phyloP scores from a whole-genome alignment of 2,113 vertebrate genomes.

The Raja brachyura region DNA sequence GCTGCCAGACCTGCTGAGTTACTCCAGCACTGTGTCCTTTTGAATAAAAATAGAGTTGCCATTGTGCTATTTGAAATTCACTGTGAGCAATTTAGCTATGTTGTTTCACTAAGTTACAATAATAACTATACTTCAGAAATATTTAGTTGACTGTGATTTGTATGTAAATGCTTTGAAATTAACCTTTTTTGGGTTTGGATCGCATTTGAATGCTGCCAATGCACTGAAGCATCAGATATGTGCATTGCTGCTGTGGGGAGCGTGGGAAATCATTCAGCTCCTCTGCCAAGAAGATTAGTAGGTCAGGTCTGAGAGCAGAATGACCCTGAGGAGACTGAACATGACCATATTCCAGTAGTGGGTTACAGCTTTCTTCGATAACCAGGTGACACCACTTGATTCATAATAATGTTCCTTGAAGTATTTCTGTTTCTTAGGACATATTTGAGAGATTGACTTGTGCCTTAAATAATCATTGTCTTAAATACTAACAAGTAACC shows the following conservation, averaged over 20 bases:
- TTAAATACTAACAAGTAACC: background rate
- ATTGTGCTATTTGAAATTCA: background rate
- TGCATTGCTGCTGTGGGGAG: background rate
- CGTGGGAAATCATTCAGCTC: background rate
- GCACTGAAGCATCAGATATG: background rate
- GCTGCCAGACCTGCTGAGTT: no score
- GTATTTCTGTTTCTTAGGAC: background rate
- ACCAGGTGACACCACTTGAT: background rate
- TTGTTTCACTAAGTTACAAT: background rate
- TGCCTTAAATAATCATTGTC: no score
- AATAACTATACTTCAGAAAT: background rate
- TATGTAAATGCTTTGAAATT: background rate
- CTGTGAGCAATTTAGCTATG: background rate
- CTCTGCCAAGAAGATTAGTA: background rate
- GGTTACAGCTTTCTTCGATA: background rate
- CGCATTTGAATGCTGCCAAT: background rate
- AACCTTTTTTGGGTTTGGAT: background rate
- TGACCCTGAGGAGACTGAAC: background rate
- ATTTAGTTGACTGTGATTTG: background rate
- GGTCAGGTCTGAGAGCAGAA: background rate
- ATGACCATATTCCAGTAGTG: background rate
- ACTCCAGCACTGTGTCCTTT: no score
- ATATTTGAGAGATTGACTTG: no score
- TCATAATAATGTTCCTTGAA: background rate
- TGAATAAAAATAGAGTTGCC: background rate